Conservation (phyloP, 1,140 invertebrate genomes). For the Hermatobates lingyangjiaoensis region DNA sequence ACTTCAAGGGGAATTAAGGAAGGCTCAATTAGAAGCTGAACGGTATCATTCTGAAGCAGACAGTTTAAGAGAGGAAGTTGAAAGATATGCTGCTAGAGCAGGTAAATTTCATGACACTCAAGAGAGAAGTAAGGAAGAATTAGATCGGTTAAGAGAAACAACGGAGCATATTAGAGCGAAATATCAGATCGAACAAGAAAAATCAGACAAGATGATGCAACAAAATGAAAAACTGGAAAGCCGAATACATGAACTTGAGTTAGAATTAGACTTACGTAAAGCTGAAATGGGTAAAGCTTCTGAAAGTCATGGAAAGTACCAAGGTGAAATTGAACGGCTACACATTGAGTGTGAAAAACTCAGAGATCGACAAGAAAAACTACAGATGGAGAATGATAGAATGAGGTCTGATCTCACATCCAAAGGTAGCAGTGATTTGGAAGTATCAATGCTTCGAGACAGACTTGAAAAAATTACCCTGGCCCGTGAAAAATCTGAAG, state of each 20-base stretch:
- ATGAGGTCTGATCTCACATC: conserved; percentile 40
- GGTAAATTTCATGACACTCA: conserved; percentile 60
- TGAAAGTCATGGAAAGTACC: conserved; percentile 52
- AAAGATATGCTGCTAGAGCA: conserved; percentile 50
- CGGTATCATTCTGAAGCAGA: conserved; percentile 46
- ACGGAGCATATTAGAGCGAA: conserved; percentile 68
- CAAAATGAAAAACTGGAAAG: conserved; percentile 39
- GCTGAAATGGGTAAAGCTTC: conserved; percentile 53
- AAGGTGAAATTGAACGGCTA: conserved; percentile 52
- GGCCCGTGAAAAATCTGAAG: conserved; percentile 59
- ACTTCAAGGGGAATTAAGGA: conserved; percentile 57
- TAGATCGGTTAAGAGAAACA: conserved; percentile 60
- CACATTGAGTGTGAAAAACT: conserved; percentile 72
- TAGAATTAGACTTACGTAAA: conserved; percentile 59
- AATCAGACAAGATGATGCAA: conserved; percentile 36
- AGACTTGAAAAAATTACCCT: conserved; percentile 68
- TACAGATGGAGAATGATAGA: conserved; percentile 53
- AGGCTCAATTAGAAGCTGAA: conserved; percentile 56
- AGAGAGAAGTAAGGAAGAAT: conserved; percentile 52
- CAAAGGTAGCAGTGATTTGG: conserved; percentile 31
- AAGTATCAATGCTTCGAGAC: conserved; percentile 65
- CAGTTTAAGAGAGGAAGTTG: conserved; percentile 41
- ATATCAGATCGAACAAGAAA: conserved; percentile 74
- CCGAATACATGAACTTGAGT: conserved; percentile 52
- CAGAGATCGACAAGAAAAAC: conserved; percentile 61